Conservation (phyloP, 2,888 invertebrate species). For the Drosophila birchii region DNA sequence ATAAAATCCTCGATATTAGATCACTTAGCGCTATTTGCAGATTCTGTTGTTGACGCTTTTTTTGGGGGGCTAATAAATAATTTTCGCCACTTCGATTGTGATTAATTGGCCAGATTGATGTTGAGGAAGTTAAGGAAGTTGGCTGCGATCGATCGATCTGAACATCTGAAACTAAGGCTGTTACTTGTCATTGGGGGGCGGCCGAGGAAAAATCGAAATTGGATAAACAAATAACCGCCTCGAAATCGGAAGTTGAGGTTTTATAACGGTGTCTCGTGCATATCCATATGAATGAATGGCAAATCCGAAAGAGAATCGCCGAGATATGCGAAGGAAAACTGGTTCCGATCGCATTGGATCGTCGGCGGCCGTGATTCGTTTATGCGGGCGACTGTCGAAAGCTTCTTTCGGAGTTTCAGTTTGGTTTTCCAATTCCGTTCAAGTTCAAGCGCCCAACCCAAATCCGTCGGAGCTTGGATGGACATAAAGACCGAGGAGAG, state of each 20-base stretch:
- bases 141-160: slow-evolving; percentile 12
- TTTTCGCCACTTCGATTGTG: slow-evolving; percentile 33
- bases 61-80: background rate
- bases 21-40: slow-evolving; percentile 24
- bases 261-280: slow-evolving; percentile 44
- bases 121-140: slow-evolving; percentile 63
- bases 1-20: slow-evolving; percentile 7
- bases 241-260: slow-evolving; percentile 36
- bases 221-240: slow-evolving; percentile 32
- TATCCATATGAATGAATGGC: slow-evolving; percentile 49
- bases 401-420: slow-evolving; percentile 49
- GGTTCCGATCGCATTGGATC: slow-evolving; percentile 53
- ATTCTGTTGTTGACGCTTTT: slow-evolving; percentile 24
- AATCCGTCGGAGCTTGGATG: slow-evolving; percentile 33
- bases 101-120: slow-evolving; percentile 56
- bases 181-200: slow-evolving; percentile 31
- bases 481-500: slow-evolving; percentile 29
- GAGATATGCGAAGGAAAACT: slow-evolving; percentile 69
- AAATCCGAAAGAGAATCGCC: slow-evolving; percentile 32
- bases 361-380: slow-evolving; percentile 33
- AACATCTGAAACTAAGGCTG: slow-evolving; percentile 36
- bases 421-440: slow-evolving; percentile 70
- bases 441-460: slow-evolving; percentile 80
- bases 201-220: slow-evolving; percentile 35
- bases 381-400: slow-evolving; percentile 65